Conservation (phyloP, 2,113 vertebrate genomes). For the Athene noctua region DNA sequence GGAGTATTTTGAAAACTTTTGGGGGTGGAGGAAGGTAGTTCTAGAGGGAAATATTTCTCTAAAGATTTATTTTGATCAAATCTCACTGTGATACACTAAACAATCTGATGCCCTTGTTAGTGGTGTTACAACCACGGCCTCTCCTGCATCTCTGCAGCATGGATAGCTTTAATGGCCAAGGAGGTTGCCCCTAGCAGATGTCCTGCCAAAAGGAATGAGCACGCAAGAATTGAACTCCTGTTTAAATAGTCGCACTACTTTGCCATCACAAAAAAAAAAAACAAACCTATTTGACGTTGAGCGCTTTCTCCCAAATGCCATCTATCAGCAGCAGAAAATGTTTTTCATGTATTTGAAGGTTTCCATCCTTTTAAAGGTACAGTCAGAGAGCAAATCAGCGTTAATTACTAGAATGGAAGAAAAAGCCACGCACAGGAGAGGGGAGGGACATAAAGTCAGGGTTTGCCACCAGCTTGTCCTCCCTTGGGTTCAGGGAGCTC, state of each 20-base stretch:
- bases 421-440: fast-evolving
- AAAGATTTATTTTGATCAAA: neutral
- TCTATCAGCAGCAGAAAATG: neutral
- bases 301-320: neutral
- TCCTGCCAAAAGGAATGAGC: neutral
- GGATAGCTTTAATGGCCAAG: neutral
- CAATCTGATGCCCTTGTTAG: neutral
- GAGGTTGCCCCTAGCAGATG: neutral
- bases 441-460: neutral
- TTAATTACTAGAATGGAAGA: neutral
- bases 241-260: neutral
- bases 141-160: neutral
- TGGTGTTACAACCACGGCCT: neutral
- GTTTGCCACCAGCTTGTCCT: neutral
- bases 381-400: neutral
- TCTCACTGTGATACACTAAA: fast-evolving
- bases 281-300: neutral
- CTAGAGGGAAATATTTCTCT: neutral
- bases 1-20: neutral
- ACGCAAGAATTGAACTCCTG: neutral
- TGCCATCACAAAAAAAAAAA: neutral
- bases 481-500: neutral
- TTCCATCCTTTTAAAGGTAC: neutral
- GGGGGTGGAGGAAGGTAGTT: neutral
- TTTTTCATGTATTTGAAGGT: neutral